phyloP scores from a whole-genome alignment of 1,140 invertebrate genomes.

The Trinorchestia longiramus region DNA sequence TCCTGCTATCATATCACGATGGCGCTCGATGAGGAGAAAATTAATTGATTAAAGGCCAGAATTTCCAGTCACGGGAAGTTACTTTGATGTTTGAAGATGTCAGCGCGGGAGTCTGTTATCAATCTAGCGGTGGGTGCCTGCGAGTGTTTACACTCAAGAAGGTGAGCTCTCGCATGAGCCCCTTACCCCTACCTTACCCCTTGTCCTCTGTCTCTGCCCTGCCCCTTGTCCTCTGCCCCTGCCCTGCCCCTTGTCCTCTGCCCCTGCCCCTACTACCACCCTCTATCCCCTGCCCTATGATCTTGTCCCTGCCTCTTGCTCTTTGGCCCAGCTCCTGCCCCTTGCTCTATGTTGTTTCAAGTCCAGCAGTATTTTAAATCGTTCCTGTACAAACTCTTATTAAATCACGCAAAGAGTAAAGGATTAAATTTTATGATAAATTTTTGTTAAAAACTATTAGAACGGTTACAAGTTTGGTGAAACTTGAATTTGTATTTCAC shows the following conservation, averaged over 20 bases:
- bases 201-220: background rate
- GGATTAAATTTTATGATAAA: too few relatives aligned
- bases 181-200: background rate
- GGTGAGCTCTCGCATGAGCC: background rate
- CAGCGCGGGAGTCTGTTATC: background rate
- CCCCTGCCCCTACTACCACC: background rate
- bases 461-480: too few relatives aligned
- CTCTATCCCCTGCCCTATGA: background rate
- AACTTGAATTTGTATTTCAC: too few relatives aligned
- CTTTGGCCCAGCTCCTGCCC: background rate
- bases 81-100: background rate
- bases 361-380: too few relatives aligned
- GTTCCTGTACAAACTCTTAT: too few relatives aligned
- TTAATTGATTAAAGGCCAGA: background rate
- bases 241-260: background rate
- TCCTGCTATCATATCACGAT: too few relatives aligned
- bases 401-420: too few relatives aligned
- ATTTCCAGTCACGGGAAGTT: background rate
- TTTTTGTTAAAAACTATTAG: too few relatives aligned
- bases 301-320: background rate
- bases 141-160: background rate
- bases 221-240: background rate
- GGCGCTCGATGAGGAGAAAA: background rate
- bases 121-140: background rate
- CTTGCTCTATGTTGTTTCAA: too few relatives aligned